Evolutionary conservation across 1,140 invertebrate genomes (phyloP).

Genomic region (Atta cephalotes): DNA sequence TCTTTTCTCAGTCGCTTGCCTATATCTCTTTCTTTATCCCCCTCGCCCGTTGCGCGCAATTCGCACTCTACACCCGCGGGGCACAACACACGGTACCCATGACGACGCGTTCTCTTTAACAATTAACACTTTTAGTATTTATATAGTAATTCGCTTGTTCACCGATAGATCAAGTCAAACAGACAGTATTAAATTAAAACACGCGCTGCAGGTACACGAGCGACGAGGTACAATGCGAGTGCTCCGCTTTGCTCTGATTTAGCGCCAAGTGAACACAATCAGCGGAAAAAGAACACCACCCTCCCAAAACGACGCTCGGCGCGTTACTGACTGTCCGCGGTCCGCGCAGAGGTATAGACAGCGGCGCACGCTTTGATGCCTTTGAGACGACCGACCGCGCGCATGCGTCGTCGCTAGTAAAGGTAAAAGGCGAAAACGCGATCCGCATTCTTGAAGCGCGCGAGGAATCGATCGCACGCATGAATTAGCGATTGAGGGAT

Average conservation of each 20-base stretch:
- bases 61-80: conserved; percentile 74
- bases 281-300: not conserved
- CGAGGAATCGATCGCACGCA: not conserved
- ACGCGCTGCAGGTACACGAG: not conserved
- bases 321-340: conserved; percentile 74
- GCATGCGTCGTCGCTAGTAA: conserved; percentile 54
- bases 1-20: conserved; percentile 14
- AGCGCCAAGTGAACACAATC: not conserved
- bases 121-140: conserved; percentile 34
- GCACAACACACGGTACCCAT: conserved; percentile 81
- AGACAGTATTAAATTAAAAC: not conserved
- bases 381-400: conserved; percentile 31
- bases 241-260: not conserved
- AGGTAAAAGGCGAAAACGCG: conserved; percentile 50
- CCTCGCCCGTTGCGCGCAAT: conserved; percentile 30
- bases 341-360: conserved; percentile 34
- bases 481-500: not conserved
- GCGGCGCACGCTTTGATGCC: conserved; percentile 45
- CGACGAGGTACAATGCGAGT: not conserved
- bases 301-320: conserved; percentile 68
- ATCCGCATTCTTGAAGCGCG: not conserved
- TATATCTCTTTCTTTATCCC: not conserved
- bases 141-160: not conserved
- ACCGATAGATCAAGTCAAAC: not conserved
- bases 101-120: conserved; percentile 69